Evolutionary conservation across 2,113 vertebrate species (phyloP).

Genomic region (Spea multiplicata): DNA sequence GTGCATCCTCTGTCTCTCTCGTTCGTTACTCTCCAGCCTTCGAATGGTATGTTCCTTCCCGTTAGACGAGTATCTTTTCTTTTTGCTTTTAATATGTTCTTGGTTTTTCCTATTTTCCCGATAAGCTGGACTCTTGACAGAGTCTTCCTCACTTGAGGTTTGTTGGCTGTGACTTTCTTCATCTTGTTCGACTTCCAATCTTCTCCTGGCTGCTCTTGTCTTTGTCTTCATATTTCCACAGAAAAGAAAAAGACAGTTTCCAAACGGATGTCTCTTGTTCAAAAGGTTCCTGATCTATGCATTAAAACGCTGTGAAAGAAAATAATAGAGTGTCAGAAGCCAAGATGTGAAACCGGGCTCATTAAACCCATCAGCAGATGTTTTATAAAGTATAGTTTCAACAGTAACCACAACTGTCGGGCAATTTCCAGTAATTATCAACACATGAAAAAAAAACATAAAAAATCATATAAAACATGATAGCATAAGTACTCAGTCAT

Average conservation of each 20-base stretch:
- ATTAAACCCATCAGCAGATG: conserved; percentile 19
- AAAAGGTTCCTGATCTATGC: conserved; percentile 25
- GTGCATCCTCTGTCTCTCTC: conserved; percentile 95
- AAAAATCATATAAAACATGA: too few species aligned
- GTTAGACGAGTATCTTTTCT: conserved; percentile 58
- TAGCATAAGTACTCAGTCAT: too few species aligned
- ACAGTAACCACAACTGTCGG: not conserved
- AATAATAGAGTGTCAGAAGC: conserved; percentile 24
- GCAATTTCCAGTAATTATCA: too few species aligned
- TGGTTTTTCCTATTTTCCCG: conserved; percentile 46
- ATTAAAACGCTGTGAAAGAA: conserved; percentile 50
- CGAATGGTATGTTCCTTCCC: conserved; percentile 74
- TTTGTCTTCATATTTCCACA: conserved; percentile 84
- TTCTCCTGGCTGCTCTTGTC: conserved; percentile 72
- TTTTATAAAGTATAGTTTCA: not conserved
- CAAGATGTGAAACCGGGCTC: conserved; percentile 3
- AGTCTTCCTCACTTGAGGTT: conserved; percentile 71
- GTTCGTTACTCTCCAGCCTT: conserved; percentile 92
- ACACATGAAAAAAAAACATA: too few species aligned
- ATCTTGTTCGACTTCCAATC: conserved; percentile 63
- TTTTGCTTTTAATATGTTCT: conserved; percentile 54
- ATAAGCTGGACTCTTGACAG: conserved; percentile 67
- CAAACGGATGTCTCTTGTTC: conserved; percentile 8
- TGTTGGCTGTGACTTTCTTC: conserved; percentile 58
- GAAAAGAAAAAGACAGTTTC: not conserved